Base-by-base conservation (phyloP, 2,888 invertebrate species). In the Acanthosepion pharaonis region DNA sequence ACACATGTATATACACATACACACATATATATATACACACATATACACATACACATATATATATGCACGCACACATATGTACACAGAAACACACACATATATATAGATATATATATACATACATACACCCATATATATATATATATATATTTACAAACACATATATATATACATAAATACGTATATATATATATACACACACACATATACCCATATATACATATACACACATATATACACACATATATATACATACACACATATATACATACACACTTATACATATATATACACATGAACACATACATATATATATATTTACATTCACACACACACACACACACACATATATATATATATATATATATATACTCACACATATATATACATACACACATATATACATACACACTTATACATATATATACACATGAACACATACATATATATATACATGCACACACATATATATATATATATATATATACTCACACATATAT, bases 91-190 rank as follows among this genome's bases (percentile, higher is more conserved):
- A 48, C 42, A 25, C 42, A 42, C 25, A 42, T 3, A 42, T 91
- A n/a, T 91, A n/a, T 48, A n/a, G n/a, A n/a, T 91, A n/a, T 9
- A 91, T 91, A 91, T n/a, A 91, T 91, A 91, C 11, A 91, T 48
- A 15, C n/a, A 91, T 48, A 91, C n/a, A 91, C n/a, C 5, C 20
- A 91, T 91, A n/a, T 91, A 91, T 91, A 91, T 48, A 91, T 91
- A 91, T 48, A 91, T 91, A 91, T 91, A 91, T 91, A 91, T 91
- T n/a, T n/a, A n/a, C n/a, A n/a, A n/a, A n/a, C n/a, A 91, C 11
- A 91, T 48, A n/a, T 91, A n/a, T 48, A n/a, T 91, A n/a, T 18
- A 91, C 11, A 91, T n/a, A n/a, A n/a, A n/a, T n/a, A n/a, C n/a
- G n/a, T 91, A 91, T 91, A 91, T 48, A n/a, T 91, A n/a, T 48